Evolutionary conservation across 1,140 invertebrate genomes (phyloP).

Genomic region (Holotrichia oblita): DNA sequence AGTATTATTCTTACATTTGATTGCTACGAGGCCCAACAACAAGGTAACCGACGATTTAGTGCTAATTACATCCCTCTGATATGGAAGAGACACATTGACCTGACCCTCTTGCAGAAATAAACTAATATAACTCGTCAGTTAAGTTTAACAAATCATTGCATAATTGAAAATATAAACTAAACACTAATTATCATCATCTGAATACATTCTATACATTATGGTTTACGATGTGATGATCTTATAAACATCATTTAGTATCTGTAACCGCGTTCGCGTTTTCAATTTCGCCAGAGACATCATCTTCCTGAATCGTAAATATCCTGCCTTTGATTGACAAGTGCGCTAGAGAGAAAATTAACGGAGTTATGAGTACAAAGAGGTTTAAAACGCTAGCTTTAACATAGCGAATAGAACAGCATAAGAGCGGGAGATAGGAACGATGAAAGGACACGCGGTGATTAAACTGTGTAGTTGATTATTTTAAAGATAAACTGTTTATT

Average conservation of each 20-base stretch:
- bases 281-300: constrained; percentile 14
- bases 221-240: not conserved
- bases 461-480: constrained; percentile 7
- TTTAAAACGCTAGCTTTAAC: not conserved
- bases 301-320: constrained; percentile 6
- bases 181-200: too few species aligned
- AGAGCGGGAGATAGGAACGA: not conserved
- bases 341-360: constrained; percentile 8
- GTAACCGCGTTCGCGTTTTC: constrained; percentile 17
- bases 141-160: too few species aligned
- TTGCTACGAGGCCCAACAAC: too few species aligned
- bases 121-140: too few species aligned
- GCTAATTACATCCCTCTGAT: too few species aligned
- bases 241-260: constrained; percentile 3
- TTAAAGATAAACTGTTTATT: constrained; percentile 14
- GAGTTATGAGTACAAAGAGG: constrained; percentile 23
- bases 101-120: too few species aligned
- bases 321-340: constrained; percentile 30
- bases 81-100: too few species aligned
- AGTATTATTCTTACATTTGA: too few species aligned
- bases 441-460: not conserved
- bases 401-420: not conserved
- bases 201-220: too few species aligned
- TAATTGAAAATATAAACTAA: too few species aligned
- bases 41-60: too few species aligned